phyloP scores from a whole-genome alignment of 2,888 invertebrate species.

The Leucophenga montana region DNA sequence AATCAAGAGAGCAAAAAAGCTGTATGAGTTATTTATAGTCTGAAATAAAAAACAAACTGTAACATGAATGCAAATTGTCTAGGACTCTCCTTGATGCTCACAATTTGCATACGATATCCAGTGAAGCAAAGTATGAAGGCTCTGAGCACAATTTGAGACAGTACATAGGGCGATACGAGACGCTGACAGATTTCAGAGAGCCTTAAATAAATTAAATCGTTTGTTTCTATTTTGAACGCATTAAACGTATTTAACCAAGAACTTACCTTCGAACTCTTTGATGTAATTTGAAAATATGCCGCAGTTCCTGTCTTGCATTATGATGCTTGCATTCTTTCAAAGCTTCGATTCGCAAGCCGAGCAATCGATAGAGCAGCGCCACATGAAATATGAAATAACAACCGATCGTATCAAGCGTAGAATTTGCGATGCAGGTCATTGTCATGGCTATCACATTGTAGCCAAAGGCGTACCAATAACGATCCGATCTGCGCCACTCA shows the following conservation, averaged over 20 bases:
- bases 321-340: conserved; percentile 34
- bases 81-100: conserved; percentile 46
- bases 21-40: conserved; percentile 64
- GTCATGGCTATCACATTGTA: conserved; percentile 55
- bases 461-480: conserved; percentile 56
- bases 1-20: conserved; percentile 62
- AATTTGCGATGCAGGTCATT: conserved; percentile 54
- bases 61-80: conserved; percentile 50
- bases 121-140: conserved; percentile 64
- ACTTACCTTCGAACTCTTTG: conserved; percentile 41
- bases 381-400: conserved; percentile 63
- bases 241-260: background rate
- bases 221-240: background rate
- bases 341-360: conserved; percentile 55
- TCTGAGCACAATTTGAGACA: conserved; percentile 61
- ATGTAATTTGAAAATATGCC: conserved; percentile 44
- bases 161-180: conserved; percentile 54
- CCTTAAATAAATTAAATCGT: background rate
- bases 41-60: conserved; percentile 46
- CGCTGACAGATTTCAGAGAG: conserved; percentile 42
- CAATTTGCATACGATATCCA: conserved; percentile 57
- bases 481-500: conserved; percentile 50
- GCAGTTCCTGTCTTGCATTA: conserved; percentile 28
- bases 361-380: conserved; percentile 54
- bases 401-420: conserved; percentile 58